phyloP scores from a whole-genome alignment of 2,888 invertebrate genomes.

The Sarcophaga subvicina region DNA sequence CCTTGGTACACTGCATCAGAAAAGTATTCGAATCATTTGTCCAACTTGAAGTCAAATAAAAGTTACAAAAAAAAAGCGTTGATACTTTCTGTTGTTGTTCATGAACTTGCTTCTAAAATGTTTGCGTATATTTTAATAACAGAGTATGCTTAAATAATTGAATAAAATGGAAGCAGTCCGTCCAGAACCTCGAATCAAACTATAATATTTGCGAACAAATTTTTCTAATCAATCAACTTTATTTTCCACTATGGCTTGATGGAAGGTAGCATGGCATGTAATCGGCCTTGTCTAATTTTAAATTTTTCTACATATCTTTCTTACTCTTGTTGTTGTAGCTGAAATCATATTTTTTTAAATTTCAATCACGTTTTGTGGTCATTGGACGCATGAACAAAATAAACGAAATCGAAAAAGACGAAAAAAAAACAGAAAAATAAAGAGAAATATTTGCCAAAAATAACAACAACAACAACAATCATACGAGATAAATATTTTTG shows the following conservation, averaged over 20 bases:
- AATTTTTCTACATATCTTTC: not conserved
- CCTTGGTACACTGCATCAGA: too few relatives aligned
- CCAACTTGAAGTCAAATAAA: not conserved
- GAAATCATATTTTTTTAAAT: constrained; percentile 14
- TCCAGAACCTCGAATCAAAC: too few relatives aligned
- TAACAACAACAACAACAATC: not conserved
- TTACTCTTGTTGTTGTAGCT: not conserved
- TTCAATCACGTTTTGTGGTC: constrained; percentile 66
- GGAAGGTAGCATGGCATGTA: too few relatives aligned
- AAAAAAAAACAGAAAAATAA: constrained; percentile 24
- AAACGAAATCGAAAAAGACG: constrained; percentile 35
- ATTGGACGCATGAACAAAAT: constrained; percentile 37
- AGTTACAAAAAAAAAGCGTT: not conserved
- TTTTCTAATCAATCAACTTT: too few relatives aligned
- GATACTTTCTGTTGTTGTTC: not conserved
- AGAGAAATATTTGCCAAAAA: constrained; percentile 14
- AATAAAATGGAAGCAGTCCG: too few relatives aligned
- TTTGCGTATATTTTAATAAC: too few relatives aligned
- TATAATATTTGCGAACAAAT: too few relatives aligned
- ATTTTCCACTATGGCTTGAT: too few relatives aligned
- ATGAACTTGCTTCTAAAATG: too few relatives aligned
- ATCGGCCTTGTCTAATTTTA: not conserved
- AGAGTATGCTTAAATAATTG: too few relatives aligned
- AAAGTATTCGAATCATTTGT: not conserved
- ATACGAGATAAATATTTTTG: not conserved